phyloP scores from a whole-genome alignment of 2,888 invertebrate genomes.

The Caenorhabditis angaria region DNA sequence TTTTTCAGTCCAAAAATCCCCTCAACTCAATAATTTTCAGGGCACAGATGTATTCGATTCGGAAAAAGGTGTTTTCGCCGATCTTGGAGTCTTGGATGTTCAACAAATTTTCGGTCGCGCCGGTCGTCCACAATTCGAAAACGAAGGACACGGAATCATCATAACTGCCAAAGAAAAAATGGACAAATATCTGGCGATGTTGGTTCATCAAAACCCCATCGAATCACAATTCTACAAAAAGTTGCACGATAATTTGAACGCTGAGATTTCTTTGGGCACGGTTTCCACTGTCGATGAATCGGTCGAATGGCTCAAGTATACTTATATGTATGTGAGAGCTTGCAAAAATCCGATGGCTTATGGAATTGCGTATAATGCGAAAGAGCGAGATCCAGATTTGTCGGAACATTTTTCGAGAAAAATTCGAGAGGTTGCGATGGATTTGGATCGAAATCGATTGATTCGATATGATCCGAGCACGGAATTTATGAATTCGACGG shows the following conservation, averaged over 20 bases:
- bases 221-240: slow-evolving; percentile 94
- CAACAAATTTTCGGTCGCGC: slow-evolving; percentile 93
- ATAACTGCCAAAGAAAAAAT: slow-evolving; percentile 91
- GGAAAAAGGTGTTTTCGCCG: slow-evolving; percentile 90
- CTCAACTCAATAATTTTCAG: too few species aligned
- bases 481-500: slow-evolving; percentile 74
- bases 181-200: slow-evolving; percentile 86
- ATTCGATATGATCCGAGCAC: slow-evolving; percentile 83
- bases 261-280: slow-evolving; percentile 86
- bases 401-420: slow-evolving; percentile 83
- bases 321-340: slow-evolving; percentile 93
- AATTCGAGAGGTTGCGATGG: slow-evolving; percentile 83
- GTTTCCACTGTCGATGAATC: slow-evolving; percentile 94
- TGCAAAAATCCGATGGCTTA: slow-evolving; percentile 86
- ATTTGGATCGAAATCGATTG: slow-evolving; percentile 91
- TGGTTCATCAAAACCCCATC: slow-evolving; percentile 96
- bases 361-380: slow-evolving; percentile 77
- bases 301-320: slow-evolving; percentile 96
- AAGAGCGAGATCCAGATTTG: slow-evolving; percentile 80
- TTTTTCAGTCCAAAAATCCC: too few species aligned
- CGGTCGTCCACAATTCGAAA: slow-evolving; percentile 96
- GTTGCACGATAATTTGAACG: slow-evolving; percentile 94
- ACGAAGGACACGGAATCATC: slow-evolving; percentile 79
- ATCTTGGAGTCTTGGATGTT: slow-evolving; percentile 94
- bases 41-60: slow-evolving; percentile 98